Evolutionary conservation across 2,888 invertebrate species (phyloP).

Genomic region (Mylabris sibirica): DNA sequence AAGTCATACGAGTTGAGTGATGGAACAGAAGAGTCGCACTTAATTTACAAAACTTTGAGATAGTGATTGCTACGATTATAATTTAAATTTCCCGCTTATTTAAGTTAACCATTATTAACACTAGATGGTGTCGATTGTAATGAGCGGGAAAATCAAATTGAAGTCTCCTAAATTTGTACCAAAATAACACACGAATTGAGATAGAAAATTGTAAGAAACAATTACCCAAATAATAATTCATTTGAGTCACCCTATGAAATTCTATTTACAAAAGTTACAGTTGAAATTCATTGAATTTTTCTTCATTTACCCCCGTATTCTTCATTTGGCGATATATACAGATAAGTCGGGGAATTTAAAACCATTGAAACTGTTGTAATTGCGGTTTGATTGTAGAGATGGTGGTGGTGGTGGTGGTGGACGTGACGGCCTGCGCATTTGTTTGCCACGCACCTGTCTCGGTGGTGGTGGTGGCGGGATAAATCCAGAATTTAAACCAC

Average conservation of each 20-base stretch:
- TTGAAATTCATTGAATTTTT: not conserved
- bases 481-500: conserved; percentile 48
- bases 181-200: not conserved
- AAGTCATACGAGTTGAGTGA: not conserved
- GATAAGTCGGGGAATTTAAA: conserved; percentile 83
- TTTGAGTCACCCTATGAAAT: not conserved
- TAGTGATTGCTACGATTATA: too few species aligned
- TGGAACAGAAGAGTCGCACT: not conserved
- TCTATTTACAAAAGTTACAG: conserved; percentile 4
- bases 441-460: conserved; percentile 42
- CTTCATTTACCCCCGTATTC: too few species aligned
- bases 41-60: not conserved
- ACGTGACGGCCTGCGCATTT: conserved; percentile 41
- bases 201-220: not conserved
- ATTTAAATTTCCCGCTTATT: conserved; percentile 3
- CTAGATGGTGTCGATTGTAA: not conserved
- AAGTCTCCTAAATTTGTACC: not conserved
- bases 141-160: not conserved
- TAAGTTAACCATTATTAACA: not conserved
- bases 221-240: not conserved
- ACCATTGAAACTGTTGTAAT: conserved; percentile 64
- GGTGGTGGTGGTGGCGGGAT: conserved; percentile 58
- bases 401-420: conserved; percentile 44
- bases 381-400: conserved; percentile 44
- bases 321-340: conserved; percentile 66